A percentile compares a stretch with the other conserved stretches of the same genome.
phyloP scores from a whole-genome alignment of 2,113 vertebrate genomes.

The Alligator mississippiensis region DNA sequence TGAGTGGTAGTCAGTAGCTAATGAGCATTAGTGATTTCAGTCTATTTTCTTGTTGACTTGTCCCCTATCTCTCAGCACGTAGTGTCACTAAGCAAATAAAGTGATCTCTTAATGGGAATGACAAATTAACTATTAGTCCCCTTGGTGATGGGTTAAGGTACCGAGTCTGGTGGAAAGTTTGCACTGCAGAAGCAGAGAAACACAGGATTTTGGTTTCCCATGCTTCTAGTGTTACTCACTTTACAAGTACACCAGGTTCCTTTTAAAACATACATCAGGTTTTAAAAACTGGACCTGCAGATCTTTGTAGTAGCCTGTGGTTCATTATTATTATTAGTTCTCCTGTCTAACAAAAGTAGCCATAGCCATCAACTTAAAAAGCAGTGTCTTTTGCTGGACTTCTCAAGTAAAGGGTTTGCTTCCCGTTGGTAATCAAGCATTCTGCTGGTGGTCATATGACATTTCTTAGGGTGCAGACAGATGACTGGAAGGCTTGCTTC shows the following conservation, averaged over 20 bases:
- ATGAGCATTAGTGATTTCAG: constrained; percentile 1
- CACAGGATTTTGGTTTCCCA: constrained; percentile 15
- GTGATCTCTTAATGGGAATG: constrained; percentile 29
- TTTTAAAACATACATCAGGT: not conserved
- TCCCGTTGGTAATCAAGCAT: not conserved
- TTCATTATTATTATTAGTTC: not conserved
- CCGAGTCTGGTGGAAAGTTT: not conserved
- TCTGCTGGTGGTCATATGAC: constrained; percentile 14
- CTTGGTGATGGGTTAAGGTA: constrained; percentile 10
- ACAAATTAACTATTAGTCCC: constrained; percentile 56
- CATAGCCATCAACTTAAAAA: not conserved
- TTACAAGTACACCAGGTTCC: not conserved
- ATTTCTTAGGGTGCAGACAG: constrained; percentile 15
- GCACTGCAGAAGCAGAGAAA: not conserved
- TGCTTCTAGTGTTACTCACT: not conserved
- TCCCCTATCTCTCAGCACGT: not conserved
- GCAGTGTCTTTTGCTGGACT: not conserved
- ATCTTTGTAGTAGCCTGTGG: not conserved
- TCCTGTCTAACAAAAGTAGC: not conserved
- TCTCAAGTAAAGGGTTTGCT: not conserved
- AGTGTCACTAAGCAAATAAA: constrained; percentile 29
- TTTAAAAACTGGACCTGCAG: not conserved
- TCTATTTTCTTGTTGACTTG: constrained; percentile 29
- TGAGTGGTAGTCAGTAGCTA: not conserved
- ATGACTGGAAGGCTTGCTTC: constrained; percentile 16